phyloP scores from a whole-genome alignment of 2,113 vertebrate species.

The Caretta caretta region DNA sequence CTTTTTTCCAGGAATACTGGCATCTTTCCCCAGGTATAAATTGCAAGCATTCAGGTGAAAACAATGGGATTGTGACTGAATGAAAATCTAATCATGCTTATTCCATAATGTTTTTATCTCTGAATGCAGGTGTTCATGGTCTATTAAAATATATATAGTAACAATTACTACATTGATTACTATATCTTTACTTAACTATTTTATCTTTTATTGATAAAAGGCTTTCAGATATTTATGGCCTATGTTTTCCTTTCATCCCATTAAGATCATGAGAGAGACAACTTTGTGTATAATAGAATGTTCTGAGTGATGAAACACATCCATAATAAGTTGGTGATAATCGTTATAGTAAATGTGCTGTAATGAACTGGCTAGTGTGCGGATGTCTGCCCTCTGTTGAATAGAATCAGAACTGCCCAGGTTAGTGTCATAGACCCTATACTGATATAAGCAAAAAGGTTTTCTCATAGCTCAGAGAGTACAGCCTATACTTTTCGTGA shows the following conservation, averaged over 20 bases:
- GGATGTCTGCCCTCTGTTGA: background rate
- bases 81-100: conserved; percentile 40
- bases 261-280: background rate
- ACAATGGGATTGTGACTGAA: conserved; percentile 55
- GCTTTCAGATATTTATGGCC: background rate
- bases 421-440: background rate
- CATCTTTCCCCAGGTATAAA: background rate
- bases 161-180: background rate
- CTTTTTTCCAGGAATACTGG: conserved; percentile 32
- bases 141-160: conserved; percentile 34
- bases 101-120: conserved; percentile 54
- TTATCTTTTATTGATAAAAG: background rate
- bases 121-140: conserved; percentile 14
- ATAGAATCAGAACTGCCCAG: background rate
- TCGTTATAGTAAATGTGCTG: background rate
- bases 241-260: background rate
- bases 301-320: background rate
- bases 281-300: background rate
- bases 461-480: background rate
- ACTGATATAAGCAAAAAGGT: background rate
- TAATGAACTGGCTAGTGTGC: background rate
- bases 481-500: background rate
- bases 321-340: background rate
- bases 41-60: conserved; percentile 52
- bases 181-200: background rate